phyloP scores from a whole-genome alignment of 2,113 vertebrate species.

The Haemorhous mexicanus region DNA sequence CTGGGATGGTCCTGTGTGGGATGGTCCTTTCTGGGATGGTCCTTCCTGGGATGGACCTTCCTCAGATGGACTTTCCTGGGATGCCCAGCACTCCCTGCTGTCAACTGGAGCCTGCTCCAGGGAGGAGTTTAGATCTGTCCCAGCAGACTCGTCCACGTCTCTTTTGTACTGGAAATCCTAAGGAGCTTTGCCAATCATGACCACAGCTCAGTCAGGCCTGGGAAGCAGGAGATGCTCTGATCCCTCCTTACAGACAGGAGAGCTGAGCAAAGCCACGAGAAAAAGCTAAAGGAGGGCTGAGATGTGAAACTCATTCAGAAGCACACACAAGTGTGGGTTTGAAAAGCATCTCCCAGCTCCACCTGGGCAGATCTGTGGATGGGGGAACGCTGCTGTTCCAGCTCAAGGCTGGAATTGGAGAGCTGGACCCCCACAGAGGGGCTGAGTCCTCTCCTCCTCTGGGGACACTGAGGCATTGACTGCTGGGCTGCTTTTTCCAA shows the following conservation, averaged over 20 bases:
- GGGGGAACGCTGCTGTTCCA: not conserved
- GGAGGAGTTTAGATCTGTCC: not conserved
- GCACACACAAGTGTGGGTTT: not conserved
- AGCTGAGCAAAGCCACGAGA: not conserved
- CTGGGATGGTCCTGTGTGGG: not conserved
- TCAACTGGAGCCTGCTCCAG: not conserved
- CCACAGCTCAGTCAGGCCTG: rapidly evolving
- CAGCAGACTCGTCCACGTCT: not conserved
- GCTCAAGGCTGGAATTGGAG: not conserved
- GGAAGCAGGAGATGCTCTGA: not conserved
- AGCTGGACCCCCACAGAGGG: rapidly evolving
- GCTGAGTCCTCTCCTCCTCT: not conserved
- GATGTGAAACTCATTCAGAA: not conserved
- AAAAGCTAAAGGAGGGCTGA: not conserved
- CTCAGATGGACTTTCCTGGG: rapidly evolving
- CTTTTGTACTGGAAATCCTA: not conserved
- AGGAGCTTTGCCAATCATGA: not conserved
- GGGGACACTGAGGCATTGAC: not conserved
- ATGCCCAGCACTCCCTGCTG: not conserved
- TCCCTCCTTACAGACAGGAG: not conserved
- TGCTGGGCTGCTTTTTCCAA: not conserved
- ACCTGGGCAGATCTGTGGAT: rapidly evolving
- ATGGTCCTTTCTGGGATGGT: rapidly evolving
- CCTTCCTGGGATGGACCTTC: rapidly evolving
- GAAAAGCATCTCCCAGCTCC: not conserved